phyloP scores from a whole-genome alignment of 2,797 vertebrate species.

The Dallia pectoralis region DNA sequence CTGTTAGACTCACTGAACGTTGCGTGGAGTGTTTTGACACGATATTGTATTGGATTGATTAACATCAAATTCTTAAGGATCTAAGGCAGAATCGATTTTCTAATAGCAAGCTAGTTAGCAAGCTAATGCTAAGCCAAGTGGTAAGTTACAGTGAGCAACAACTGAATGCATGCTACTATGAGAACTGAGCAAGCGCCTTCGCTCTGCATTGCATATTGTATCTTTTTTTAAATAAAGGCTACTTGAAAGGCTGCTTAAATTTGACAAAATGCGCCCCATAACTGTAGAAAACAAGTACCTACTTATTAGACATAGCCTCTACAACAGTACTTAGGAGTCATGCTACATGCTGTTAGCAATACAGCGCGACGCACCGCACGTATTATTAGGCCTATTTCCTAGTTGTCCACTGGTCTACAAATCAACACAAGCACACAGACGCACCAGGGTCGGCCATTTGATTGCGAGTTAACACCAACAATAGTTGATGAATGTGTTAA shows the following conservation, averaged over 20 bases:
- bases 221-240: neutral
- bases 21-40: neutral
- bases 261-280: neutral
- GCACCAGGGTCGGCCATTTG: neutral
- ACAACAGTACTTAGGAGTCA: slow-evolving; percentile 12
- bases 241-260: neutral
- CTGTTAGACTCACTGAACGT: neutral
- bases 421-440: neutral
- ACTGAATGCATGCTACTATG: neutral
- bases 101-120: neutral
- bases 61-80: neutral
- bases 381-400: slow-evolving; percentile 54
- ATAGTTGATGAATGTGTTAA: neutral
- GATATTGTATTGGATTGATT: no score
- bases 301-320: slow-evolving; percentile 14
- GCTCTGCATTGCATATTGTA: neutral
- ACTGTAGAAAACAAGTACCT: neutral
- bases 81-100: neutral
- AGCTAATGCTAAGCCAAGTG: neutral
- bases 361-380: slow-evolving; percentile 39
- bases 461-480: neutral
- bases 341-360: slow-evolving; percentile 34
- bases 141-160: neutral
- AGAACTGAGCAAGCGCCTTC: neutral
- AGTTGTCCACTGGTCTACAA: neutral